phyloP scores from a whole-genome alignment of 35 echinoderm and acorn worm species.

The Amphiura filiformis region DNA sequence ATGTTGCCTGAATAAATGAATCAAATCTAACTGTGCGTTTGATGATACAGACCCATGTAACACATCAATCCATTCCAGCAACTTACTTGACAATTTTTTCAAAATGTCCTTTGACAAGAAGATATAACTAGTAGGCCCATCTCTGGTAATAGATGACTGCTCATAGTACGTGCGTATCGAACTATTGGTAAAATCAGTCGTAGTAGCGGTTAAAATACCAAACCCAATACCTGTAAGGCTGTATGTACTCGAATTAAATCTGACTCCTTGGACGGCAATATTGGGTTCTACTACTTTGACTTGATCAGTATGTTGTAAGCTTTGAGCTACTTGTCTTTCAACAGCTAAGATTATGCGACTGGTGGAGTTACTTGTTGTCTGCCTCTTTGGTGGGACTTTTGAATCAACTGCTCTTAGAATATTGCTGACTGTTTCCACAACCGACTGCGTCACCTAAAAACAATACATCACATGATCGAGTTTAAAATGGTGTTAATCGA shows the following conservation, averaged over 20 bases:
- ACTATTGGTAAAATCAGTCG: neutral
- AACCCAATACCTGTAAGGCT: neutral
- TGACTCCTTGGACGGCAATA: neutral
- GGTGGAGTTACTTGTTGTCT: neutral
- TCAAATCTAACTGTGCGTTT: too few relatives aligned
- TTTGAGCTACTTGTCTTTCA: neutral
- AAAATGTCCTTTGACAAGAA: neutral
- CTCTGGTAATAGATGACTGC: neutral
- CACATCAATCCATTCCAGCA: too few relatives aligned
- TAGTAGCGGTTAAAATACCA: neutral
- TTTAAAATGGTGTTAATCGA: too few relatives aligned
- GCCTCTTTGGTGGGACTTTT: neutral
- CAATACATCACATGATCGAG: too few relatives aligned
- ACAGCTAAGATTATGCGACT: neutral
- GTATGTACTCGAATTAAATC: neutral
- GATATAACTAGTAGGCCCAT: neutral
- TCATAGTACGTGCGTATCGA: neutral
- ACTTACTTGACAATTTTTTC: neutral
- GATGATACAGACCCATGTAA: too few relatives aligned
- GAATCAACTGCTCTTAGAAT: neutral
- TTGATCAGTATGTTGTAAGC: neutral
- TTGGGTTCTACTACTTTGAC: neutral
- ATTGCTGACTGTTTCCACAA: neutral
- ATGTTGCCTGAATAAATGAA: too few relatives aligned
- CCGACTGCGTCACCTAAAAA: neutral